Evolutionary conservation across 2,797 vertebrate genomes (phyloP).

Genomic region (Chaetophractus vellerosus): DNA sequence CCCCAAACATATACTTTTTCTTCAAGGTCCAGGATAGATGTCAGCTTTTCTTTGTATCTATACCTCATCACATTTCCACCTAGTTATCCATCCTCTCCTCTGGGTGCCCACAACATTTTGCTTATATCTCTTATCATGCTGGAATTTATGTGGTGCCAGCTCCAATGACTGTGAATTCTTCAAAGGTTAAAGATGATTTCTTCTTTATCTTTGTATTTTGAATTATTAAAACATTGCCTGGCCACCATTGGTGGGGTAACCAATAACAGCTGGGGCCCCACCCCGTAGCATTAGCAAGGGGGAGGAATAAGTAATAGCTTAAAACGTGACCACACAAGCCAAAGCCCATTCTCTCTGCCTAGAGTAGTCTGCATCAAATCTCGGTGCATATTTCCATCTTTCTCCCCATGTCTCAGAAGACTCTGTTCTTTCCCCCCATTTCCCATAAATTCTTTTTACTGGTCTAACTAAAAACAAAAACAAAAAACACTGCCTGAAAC

Average conservation of each 20-base stretch:
- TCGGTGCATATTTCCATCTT: too few species aligned
- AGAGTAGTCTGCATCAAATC: too few species aligned
- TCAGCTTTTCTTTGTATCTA: neutral
- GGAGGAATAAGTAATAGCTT: too few species aligned
- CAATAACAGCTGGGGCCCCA: too few species aligned
- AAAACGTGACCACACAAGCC: too few species aligned
- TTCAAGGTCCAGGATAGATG: neutral
- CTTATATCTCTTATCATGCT: neutral
- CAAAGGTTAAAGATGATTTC: neutral
- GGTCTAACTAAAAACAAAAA: too few species aligned
- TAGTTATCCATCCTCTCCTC: neutral
- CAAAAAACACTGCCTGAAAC: conserved; percentile 30
- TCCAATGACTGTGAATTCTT: neutral
- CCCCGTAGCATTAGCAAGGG: too few species aligned
- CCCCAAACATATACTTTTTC: neutral
- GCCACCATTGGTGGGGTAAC: too few species aligned
- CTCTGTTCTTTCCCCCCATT: too few species aligned
- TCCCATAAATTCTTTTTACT: too few species aligned
- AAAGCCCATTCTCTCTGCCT: too few species aligned
- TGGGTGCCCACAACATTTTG: neutral
- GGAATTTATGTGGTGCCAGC: neutral
- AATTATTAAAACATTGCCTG: conserved; percentile 39
- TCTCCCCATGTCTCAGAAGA: too few species aligned
- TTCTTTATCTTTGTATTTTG: conserved; percentile 42
- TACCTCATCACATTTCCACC: neutral